Evolutionary conservation across 2,797 vertebrate species (phyloP).

Genomic region (Tolypeutes matacus): DNA sequence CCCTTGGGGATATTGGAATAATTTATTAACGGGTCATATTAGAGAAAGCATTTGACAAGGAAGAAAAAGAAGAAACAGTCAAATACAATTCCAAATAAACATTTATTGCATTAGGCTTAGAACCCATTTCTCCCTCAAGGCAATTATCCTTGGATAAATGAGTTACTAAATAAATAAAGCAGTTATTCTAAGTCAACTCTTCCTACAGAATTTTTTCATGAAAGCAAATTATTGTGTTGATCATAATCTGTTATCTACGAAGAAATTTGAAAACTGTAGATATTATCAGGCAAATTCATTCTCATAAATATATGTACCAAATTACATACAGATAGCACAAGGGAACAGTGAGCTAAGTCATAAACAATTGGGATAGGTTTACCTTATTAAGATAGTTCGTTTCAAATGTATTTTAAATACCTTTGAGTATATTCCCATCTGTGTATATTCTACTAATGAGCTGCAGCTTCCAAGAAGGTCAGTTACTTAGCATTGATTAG

Average conservation of each 20-base stretch:
- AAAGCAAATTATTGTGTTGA: constrained; percentile 80
- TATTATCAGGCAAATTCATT: constrained; percentile 78
- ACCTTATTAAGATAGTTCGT: constrained; percentile 82
- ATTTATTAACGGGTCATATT: constrained; percentile 70
- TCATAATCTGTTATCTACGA: constrained; percentile 76
- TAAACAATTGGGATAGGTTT: constrained; percentile 73
- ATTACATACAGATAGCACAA: constrained; percentile 67
- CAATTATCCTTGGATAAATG: constrained; percentile 81
- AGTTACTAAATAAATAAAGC: constrained; percentile 80
- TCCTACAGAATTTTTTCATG: constrained; percentile 71
- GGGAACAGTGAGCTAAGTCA: constrained; percentile 69
- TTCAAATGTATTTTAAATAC: constrained; percentile 85
- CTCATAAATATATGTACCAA: constrained; percentile 82
- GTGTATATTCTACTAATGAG: constrained; percentile 87
- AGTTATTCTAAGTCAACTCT: constrained; percentile 72
- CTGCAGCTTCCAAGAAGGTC: constrained; percentile 83
- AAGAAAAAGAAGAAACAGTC: constrained; percentile 62
- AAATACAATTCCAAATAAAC: constrained; percentile 74
- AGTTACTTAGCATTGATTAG: constrained; percentile 85
- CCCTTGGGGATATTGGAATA: constrained; percentile 26
- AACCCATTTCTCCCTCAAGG: constrained; percentile 72
- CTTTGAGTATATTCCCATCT: constrained; percentile 85
- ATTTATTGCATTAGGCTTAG: constrained; percentile 62
- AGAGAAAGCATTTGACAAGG: constrained; percentile 56
- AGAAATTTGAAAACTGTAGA: constrained; percentile 76